Base-by-base conservation (phyloP, 1,140 invertebrate genomes). In the Leptinotarsa texana region DNA sequence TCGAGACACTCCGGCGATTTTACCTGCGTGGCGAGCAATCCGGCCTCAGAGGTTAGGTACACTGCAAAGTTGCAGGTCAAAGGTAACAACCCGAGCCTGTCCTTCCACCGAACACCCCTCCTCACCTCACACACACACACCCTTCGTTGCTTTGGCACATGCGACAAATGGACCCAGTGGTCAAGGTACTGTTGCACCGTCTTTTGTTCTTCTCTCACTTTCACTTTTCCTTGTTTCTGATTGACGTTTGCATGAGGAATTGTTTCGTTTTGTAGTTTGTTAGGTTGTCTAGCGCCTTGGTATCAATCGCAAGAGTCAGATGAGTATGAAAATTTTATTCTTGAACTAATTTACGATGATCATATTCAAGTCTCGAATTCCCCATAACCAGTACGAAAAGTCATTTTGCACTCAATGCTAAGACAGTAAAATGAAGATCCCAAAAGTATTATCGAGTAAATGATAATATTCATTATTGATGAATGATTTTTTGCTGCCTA, bases 51-150 rank as follows among this genome's bases (percentile, higher is more conserved):
- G 86, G 91, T 92, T 84, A 92, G 92, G 88, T 93, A 91, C 89
- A 92, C 92, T 82, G 92, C 93, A 85, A 90, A 90, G 86, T 90
- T 94, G 80, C 90, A 91, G 88, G 93, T 95, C 84, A 93, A 93
- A 93, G 93, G 93, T 94, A 93, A 73, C 71, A 22, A 73, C 71
- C 71, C 24, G 17, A 63, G 33, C 71, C 71, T 73, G 22, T 73
- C 51, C 47, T 62, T 62, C 24, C 51, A 33, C 18, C 15, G 48
- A 61, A 48, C 15, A 63, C 47, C 24, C 63, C 65, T 18, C 75
- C 57, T 61, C 75, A 77, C 72, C 80, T 73, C 82, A 80, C 78
- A 74, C 81, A 83, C 79, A 83, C 79, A 81, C 81, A 83, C 83
- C 76, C 80, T 80, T 80, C 81, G 86, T 87, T 87, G 87, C 87